Percentiles rank a stretch among this genome's conserved stretches.
Evolutionary conservation across 2,888 invertebrate genomes (phyloP).

Genomic region (Epinotia brunnichana): DNA sequence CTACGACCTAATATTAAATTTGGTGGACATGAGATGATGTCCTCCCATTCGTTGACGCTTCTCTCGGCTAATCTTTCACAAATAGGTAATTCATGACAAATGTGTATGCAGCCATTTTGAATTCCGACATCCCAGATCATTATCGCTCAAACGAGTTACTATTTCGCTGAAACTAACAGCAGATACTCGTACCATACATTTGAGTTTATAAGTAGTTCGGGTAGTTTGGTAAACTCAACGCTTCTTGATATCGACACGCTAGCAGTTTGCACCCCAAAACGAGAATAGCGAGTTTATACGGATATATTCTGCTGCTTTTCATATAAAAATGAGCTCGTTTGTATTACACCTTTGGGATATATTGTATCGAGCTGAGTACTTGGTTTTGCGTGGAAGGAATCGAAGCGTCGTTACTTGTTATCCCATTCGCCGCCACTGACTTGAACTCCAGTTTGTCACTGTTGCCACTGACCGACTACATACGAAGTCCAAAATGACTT

Average conservation of each 20-base stretch:
- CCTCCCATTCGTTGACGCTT: not conserved
- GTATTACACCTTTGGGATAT: no score
- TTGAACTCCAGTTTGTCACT: no score
- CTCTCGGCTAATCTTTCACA: not conserved
- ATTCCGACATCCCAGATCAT: not conserved
- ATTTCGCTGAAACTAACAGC: not conserved
- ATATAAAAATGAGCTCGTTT: not conserved
- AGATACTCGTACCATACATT: not conserved
- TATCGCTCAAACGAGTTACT: not conserved
- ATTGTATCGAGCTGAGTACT: no score
- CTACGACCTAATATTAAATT: not conserved
- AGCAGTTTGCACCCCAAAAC: not conserved
- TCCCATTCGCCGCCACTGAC: no score
- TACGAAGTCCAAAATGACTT: no score
- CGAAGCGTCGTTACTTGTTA: no score
- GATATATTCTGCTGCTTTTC: not conserved
- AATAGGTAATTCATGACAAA: not conserved
- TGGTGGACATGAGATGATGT: not conserved
- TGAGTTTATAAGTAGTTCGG: conserved; percentile 3
- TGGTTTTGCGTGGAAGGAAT: no score
- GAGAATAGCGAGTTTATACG: not conserved
- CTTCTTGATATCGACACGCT: not conserved
- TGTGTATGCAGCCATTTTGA: not conserved
- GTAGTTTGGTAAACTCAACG: not conserved
- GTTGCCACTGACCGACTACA: no score